Conservation (phyloP, 2,797 vertebrate species). For the Argya squamiceps region DNA sequence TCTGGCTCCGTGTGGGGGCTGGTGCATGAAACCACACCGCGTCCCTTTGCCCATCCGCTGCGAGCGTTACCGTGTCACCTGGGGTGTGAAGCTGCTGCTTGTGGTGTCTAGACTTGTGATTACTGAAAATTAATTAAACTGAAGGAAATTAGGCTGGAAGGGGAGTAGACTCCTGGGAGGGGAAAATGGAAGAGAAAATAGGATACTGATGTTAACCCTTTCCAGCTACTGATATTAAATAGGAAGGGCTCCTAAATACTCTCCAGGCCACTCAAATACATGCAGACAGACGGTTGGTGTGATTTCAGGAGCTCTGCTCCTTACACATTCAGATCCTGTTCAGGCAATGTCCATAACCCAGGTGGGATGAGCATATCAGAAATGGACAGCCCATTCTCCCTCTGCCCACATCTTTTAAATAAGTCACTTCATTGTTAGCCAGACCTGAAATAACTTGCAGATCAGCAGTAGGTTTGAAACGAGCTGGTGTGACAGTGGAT, state of each 20-base stretch:
- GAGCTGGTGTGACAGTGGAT: background rate
- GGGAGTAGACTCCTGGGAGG: constrained; percentile 47
- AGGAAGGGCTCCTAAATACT: background rate
- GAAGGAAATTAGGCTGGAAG: constrained; percentile 57
- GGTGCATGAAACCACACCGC: background rate
- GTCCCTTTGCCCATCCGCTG: background rate
- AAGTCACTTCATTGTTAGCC: background rate
- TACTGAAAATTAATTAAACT: constrained; percentile 69
- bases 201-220: constrained; percentile 58
- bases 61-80: background rate
- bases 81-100: constrained; percentile 66
- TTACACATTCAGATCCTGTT: fast-evolving
- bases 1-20: background rate
- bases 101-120: constrained; percentile 67
- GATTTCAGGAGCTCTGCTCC: background rate
- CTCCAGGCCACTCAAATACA: background rate
- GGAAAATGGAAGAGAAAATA: constrained; percentile 51
- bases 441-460: constrained; percentile 19
- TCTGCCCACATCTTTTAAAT: background rate
- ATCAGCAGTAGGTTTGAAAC: background rate
- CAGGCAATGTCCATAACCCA: background rate
- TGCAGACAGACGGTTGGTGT: background rate
- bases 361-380: background rate
- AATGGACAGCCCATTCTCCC: background rate
- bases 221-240: background rate